Base-by-base conservation (phyloP, 1,140 invertebrate species). In the Brachionus calyciflorus region DNA sequence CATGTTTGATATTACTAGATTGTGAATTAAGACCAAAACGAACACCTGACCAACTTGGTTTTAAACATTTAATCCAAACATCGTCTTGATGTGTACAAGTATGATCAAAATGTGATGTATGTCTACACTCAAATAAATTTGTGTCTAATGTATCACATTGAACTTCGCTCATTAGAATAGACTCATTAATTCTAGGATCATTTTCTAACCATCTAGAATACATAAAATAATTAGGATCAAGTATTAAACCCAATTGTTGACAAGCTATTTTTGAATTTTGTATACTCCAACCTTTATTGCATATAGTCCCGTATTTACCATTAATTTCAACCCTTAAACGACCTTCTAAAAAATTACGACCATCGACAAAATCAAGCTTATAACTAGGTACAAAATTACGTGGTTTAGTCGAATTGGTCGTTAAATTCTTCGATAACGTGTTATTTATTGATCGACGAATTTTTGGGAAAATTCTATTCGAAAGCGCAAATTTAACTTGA, bases 21-120 rank as follows among this genome's bases (percentile, higher is more conserved):
- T 55, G 37, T 3, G 49, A 41, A 17, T 19, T 37, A 19, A 55
- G 33, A 41, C 33, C 28, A 19, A 57, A 48, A 17, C 49, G 30
- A 5, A 76, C 21, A 41, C 73, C 73, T 7, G 73, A 19, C 73
- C 73, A 76, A 19, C 49, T 28, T 12, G 73, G 49, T 26, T n/a
- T 46, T 24, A 76, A 17, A 30, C 73, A 76, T 17, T 60, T 76
- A 19, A 76, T 37, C 73, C 73, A 76, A 57, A 76, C 73, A 76
- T 76, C 73, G 12, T 76, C 73, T 24, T 44, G 0, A 57, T 76
- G 73, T n/a, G 49, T 40, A 21, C 73, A 76, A 28, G 73, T 76
- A 40, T 76, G 73, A 26, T 55, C 73, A 1, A 14, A 48, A 28
- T 60, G 49, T 41, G 26, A 37, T 2, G 69, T 73, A 19, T 73